These are phyloP conservation scores for Siderastrea siderea DNA, from an alignment of 92 coral and sea anemone genomes.

Conservation along the genomic window DNA sequence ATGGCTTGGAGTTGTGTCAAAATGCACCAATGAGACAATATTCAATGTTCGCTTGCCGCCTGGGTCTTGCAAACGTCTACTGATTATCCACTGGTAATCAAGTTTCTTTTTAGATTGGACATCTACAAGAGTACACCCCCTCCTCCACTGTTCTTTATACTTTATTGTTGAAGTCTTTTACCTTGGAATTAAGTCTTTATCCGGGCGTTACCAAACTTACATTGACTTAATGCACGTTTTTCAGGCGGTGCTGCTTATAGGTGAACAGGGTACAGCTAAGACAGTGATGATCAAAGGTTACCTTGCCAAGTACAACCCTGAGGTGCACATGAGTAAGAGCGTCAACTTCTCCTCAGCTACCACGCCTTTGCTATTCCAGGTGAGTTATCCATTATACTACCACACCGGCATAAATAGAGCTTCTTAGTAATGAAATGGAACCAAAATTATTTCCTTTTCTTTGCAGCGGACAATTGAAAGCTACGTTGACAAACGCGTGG, in stretches of 20 bases:
- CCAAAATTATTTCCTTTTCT: not conserved
- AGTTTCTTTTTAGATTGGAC: no score
- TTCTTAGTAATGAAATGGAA: not conserved
- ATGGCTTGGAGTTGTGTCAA: no score
- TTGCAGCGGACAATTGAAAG: conserved; percentile 89
- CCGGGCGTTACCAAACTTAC: no score
- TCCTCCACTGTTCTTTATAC: no score
- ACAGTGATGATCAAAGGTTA: conserved; percentile 96
- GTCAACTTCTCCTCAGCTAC: conserved; percentile 94
- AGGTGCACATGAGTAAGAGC: conserved; percentile 86
- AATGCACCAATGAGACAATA: no score
- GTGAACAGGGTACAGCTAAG: conserved; percentile 95
- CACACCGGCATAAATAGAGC: not conserved
- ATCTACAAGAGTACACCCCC: no score
- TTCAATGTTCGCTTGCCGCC: no score
- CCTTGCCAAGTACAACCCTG: conserved; percentile 92
- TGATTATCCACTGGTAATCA: no score
- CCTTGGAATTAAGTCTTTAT: no score
- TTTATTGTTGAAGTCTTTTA: no score
- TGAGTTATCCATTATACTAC: conserved; percentile 1
- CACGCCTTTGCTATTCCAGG: conserved; percentile 89
- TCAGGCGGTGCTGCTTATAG: conserved; percentile 91
- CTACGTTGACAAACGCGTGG: conserved; percentile 94
- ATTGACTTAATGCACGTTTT: not conserved
- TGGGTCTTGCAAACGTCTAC: no score